Evolutionary conservation across 2,113 vertebrate species (phyloP).

Genomic region (Brevimyrus niger): DNA sequence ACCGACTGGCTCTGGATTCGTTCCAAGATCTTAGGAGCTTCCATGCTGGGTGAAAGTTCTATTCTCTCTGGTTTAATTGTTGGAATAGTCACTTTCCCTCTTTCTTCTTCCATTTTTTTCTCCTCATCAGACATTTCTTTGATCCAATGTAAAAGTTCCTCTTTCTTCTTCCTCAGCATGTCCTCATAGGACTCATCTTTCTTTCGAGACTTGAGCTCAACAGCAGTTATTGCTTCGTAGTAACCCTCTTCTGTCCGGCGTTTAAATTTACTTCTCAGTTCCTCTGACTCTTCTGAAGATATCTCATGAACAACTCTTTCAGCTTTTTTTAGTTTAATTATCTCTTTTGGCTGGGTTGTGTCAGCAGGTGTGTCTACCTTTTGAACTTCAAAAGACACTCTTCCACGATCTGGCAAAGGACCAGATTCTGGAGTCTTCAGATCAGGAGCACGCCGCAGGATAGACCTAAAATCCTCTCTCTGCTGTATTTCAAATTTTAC

Average conservation of each 20-base stretch:
- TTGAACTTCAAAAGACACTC: conserved; percentile 79
- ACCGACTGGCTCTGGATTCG: conserved; percentile 92
- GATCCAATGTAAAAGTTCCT: conserved; percentile 85
- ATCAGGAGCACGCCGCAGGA: conserved; percentile 88
- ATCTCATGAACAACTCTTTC: conserved; percentile 85
- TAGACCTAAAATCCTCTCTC: conserved; percentile 86
- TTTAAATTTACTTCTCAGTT: conserved; percentile 92
- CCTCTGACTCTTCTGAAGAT: conserved; percentile 82
- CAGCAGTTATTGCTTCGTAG: conserved; percentile 92
- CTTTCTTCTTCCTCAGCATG: conserved; percentile 87
- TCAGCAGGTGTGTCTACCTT: conserved; percentile 77
- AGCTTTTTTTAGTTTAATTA: conserved; percentile 81
- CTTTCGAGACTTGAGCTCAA: conserved; percentile 91
- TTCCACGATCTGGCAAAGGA: conserved; percentile 66
- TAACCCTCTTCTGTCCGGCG: conserved; percentile 95
- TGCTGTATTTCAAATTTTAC: conserved; percentile 90
- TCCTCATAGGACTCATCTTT: conserved; percentile 94
- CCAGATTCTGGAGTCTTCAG: conserved; percentile 58
- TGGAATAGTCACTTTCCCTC: conserved; percentile 74
- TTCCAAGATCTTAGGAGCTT: conserved; percentile 91
- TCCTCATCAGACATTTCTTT: conserved; percentile 85
- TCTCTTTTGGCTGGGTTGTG: conserved; percentile 67
- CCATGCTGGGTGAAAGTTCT: conserved; percentile 89
- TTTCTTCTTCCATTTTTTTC: conserved; percentile 74
- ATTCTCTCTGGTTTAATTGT: conserved; percentile 80